Evolutionary conservation across 1,140 invertebrate species (phyloP).

Genomic region (Brachionus rotundiformis): DNA sequence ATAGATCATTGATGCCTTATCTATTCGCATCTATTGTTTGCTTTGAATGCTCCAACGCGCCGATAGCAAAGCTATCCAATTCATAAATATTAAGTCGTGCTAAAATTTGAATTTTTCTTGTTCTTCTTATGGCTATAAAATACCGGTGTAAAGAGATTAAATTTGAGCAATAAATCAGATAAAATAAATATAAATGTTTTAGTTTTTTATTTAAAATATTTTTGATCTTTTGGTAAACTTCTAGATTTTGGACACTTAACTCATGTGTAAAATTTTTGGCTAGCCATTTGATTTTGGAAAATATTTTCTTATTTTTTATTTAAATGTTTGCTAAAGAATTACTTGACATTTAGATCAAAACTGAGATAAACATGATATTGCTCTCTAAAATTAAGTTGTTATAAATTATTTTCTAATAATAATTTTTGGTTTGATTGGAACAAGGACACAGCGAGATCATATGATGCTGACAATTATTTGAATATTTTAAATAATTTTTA

Average conservation of each 20-base stretch:
- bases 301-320: no score
- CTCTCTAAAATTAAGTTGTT: not conserved
- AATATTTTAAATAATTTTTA: no score
- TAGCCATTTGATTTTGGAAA: not conserved
- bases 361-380: slow-evolving; percentile 13
- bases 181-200: not conserved
- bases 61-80: slow-evolving; percentile 2
- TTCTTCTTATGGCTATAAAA: not conserved
- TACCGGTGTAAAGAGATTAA: not conserved
- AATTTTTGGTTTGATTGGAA: not conserved
- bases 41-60: not conserved
- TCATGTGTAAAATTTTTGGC: not conserved
- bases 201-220: not conserved
- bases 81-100: not conserved
- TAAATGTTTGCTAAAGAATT: not conserved
- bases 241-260: slow-evolving; percentile 7
- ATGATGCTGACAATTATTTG: not conserved
- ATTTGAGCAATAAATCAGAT: not conserved
- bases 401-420: not conserved
- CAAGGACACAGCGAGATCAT: not conserved
- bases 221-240: not conserved
- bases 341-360: not conserved
- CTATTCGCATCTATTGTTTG: not conserved
- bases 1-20: slow-evolving; percentile 34
- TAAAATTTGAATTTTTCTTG: slow-evolving; percentile 6